Conservation (phyloP, 2,113 vertebrate species). For the Oenanthe oenanthe region DNA sequence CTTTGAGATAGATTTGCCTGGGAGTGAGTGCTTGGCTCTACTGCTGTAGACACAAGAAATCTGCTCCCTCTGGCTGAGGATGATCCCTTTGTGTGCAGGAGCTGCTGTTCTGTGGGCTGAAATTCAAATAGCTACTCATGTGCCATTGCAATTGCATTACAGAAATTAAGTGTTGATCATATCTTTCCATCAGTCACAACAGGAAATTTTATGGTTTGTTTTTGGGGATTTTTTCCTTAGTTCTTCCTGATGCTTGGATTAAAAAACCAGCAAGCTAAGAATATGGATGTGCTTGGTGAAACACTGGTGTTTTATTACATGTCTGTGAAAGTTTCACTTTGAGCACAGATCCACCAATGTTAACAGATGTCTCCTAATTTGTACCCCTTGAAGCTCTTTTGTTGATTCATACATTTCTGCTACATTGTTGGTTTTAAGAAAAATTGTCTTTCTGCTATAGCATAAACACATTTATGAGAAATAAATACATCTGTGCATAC, state of each 20-base stretch:
- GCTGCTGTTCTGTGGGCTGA: neutral
- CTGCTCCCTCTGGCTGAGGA: neutral
- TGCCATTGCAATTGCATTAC: neutral
- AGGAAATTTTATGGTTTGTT: neutral
- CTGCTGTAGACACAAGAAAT: neutral
- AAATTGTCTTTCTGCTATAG: neutral
- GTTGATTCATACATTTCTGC: neutral
- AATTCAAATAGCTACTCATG: neutral
- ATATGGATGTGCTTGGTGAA: neutral
- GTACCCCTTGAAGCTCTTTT: neutral
- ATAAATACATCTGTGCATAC: neutral
- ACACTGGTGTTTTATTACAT: neutral
- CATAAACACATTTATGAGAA: neutral
- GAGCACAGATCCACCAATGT: neutral
- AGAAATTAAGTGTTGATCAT: conserved; percentile 7
- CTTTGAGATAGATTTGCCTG: neutral
- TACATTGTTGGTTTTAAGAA: neutral
- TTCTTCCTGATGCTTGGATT: neutral
- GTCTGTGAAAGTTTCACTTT: neutral
- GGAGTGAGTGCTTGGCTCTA: neutral
- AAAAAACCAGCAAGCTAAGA: neutral
- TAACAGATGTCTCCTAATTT: neutral
- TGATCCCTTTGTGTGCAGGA: neutral
- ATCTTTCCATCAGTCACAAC: neutral
- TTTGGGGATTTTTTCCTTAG: neutral